Evolutionary conservation across 2,113 vertebrate species (phyloP).

Genomic region (Azemiops feae): DNA sequence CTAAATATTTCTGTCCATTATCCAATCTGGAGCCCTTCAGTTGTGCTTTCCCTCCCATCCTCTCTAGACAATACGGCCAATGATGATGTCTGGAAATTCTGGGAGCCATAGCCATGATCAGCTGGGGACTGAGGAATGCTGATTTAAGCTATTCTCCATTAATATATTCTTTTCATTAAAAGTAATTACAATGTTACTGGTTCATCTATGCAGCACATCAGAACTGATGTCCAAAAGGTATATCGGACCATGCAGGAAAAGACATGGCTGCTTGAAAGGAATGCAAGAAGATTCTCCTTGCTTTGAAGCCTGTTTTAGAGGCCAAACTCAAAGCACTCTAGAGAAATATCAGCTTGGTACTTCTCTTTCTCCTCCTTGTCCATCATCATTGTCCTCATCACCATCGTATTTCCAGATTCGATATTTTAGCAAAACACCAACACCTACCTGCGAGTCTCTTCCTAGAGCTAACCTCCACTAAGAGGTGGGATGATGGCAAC

Average conservation of each 20-base stretch:
- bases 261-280: not conserved
- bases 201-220: not conserved
- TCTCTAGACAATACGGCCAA: not conserved
- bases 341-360: not conserved
- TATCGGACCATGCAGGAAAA: not conserved
- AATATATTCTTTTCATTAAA: not conserved
- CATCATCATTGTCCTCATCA: not conserved
- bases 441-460: constrained; percentile 44
- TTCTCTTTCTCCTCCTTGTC: not conserved
- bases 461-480: constrained; percentile 82
- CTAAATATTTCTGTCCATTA: not conserved
- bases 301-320: not conserved
- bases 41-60: not conserved
- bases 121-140: no score
- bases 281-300: no score
- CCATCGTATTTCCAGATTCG: not conserved
- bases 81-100: not conserved
- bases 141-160: not conserved
- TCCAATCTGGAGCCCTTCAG: not conserved
- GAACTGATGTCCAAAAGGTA: not conserved
- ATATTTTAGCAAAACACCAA: not conserved
- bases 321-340: not conserved
- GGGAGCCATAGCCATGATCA: not conserved
- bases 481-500: constrained; percentile 94
- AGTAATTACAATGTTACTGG: not conserved